These are phyloP conservation scores for Chironex yamaguchii DNA, from an alignment of 30 jellyfish, hydroid and myxozoan species.

Conservation along the genomic window DNA sequence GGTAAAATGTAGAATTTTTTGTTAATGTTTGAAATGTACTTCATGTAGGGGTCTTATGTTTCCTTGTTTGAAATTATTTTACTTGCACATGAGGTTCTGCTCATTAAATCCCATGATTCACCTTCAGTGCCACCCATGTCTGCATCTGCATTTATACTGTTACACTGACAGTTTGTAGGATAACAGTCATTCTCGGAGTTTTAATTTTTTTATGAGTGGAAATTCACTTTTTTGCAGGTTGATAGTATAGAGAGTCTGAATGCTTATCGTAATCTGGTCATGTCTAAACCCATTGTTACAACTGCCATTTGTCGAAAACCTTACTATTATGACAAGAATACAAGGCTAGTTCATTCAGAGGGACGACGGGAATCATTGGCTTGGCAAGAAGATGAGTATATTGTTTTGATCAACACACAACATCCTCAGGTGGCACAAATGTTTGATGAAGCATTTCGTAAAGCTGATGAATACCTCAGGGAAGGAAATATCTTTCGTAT, in stretches of 20 bases:
- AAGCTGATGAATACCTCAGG: conserved; percentile 58
- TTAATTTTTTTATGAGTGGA: neutral
- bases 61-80: too few species aligned
- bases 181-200: too few species aligned
- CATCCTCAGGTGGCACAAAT: conserved; percentile 67
- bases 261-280: conserved; percentile 62
- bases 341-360: neutral
- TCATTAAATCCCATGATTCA: too few species aligned
- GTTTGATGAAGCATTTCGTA: conserved; percentile 73
- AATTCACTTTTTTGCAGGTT: conserved; percentile 8
- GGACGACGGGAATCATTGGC: neutral
- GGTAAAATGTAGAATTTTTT: too few species aligned
- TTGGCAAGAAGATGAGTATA: conserved; percentile 23
- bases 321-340: neutral
- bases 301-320: conserved; percentile 75
- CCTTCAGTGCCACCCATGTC: too few species aligned
- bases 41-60: too few species aligned
- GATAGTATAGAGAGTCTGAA: conserved; percentile 45
- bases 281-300: conserved; percentile 74
- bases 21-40: too few species aligned
- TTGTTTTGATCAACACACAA: conserved; percentile 76
- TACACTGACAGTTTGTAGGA: too few species aligned
- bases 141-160: too few species aligned
- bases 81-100: too few species aligned
- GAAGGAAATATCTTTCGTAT: conserved; percentile 81